Evolutionary conservation across 2,113 vertebrate genomes (phyloP).

Genomic region (Chrysemys picta): DNA sequence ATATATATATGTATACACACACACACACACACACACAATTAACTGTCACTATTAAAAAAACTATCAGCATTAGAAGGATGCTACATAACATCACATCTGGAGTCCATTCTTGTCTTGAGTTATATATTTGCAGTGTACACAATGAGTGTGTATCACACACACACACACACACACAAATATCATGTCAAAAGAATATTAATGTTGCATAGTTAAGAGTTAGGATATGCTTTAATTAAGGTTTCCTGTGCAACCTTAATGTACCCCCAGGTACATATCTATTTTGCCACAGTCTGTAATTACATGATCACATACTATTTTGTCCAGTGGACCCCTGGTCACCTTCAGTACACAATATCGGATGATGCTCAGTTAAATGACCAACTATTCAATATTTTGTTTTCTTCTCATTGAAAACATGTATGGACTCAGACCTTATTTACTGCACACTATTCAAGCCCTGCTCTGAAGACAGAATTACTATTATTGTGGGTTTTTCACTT

Average conservation of each 20-base stretch:
- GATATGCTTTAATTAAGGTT: neutral
- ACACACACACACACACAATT: neutral
- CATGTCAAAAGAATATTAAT: neutral
- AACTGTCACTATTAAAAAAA: neutral
- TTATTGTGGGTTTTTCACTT: neutral
- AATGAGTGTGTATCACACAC: neutral
- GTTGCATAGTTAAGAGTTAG: neutral
- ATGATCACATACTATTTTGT: neutral
- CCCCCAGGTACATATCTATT: neutral
- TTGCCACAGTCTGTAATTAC: neutral
- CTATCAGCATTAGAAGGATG: neutral
- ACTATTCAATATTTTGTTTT: neutral
- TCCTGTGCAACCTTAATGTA: neutral
- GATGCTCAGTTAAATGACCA: rapidly evolving
- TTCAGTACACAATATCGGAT: neutral
- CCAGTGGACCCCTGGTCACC: neutral
- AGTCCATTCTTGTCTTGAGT: neutral
- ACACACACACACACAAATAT: neutral
- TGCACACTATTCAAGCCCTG: neutral
- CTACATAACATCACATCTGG: neutral
- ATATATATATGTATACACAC: neutral
- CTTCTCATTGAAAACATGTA: neutral
- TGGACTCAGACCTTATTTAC: neutral
- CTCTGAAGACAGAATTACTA: neutral
- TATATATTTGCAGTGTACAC: neutral